Conservation (phyloP, 2,888 invertebrate species). For the Andrena haemorrhoa region DNA sequence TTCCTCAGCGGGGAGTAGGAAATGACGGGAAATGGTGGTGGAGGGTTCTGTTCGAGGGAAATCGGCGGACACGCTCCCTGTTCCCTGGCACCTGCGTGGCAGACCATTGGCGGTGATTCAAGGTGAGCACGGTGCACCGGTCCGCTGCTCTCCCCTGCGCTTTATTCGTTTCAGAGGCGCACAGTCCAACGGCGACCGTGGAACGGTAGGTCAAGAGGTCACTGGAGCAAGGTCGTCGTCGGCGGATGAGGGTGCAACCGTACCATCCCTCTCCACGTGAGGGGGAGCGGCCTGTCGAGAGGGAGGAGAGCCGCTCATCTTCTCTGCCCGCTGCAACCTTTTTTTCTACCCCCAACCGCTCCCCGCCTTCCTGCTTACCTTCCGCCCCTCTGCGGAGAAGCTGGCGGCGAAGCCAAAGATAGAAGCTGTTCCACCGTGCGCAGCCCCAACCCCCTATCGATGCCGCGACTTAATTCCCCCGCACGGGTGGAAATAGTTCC, state of each 20-base stretch:
- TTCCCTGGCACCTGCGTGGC: background rate
- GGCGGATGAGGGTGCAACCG: constrained; percentile 59
- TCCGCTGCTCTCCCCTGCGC: constrained; percentile 13
- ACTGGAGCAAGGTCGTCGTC: constrained; percentile 73
- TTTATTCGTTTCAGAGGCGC: constrained; percentile 64
- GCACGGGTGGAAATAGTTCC: constrained; percentile 15
- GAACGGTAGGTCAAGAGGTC: constrained; percentile 71
- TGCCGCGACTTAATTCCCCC: constrained; percentile 32
- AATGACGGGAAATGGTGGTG: background rate
- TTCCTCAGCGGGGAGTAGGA: background rate
- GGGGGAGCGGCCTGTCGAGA: constrained; percentile 13
- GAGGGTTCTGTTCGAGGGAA: background rate
- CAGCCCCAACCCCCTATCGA: constrained; percentile 3
- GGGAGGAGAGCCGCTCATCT: constrained; percentile 41
- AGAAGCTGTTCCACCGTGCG: constrained; percentile 50
- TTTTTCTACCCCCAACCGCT: constrained; percentile 9
- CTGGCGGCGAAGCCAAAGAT: constrained; percentile 56
- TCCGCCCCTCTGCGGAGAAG: constrained; percentile 44
- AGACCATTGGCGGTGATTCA: constrained; percentile 30
- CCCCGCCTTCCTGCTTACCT: constrained; percentile 28
- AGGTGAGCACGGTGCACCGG: constrained; percentile 24
- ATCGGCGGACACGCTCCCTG: background rate
- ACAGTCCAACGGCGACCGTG: constrained; percentile 61
- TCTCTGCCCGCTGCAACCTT: constrained; percentile 32
- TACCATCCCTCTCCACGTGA: constrained; percentile 50